Base-by-base conservation (phyloP, 1,140 invertebrate genomes). In the Trichonephila clavata region DNA sequence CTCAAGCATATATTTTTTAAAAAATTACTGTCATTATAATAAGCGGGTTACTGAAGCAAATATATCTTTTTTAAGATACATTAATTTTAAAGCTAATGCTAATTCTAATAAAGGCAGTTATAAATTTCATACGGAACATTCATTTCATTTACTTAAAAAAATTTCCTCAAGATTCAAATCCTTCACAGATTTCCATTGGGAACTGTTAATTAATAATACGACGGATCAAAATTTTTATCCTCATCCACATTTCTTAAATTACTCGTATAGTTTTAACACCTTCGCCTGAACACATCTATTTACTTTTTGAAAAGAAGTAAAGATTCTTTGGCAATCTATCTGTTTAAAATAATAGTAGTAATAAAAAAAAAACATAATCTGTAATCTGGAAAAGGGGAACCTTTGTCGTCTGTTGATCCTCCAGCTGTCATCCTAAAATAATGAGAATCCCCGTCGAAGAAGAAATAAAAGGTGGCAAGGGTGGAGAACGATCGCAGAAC, bases 371-470 rank as follows among this genome's bases (percentile, higher is more conserved):
- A 86, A 27, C 27, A 86, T 61, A 63, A 60, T 61, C 57, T 43
- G 27, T 86, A 86, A 86, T 86, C 84, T 86, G 57, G 81, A 59
- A 59, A 43, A 21, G 86, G 21, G 61, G n/a, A 24, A 60, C 89
- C 71, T 80, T 81, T 90, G 89, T 81, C 89, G 63, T 68, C n/a
- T 81, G 89, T 81, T 90, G 77, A 90, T 90, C 77, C 87, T 59
- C 71, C 71, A 81, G 71, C 89, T 90, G 89, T 68, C 89, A 81
- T 39, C 43, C n/a, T 21, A 90, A 81, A 81, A 60, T 57, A 61
- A 81, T 81, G 77, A 90, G 57, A 90, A 59, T 61, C 59, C 59
- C 61, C 61, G 43, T 50, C 50, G 87, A 59, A 71, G 39, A 60
- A 61, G 60, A 60, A 84, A 84, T 60, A 84, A 84, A 84, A 84